Evolutionary conservation across 2,888 invertebrate species (phyloP), one percentile per base, ranked within the genome.

Genomic region (Plemyria rubiginata): DNA sequence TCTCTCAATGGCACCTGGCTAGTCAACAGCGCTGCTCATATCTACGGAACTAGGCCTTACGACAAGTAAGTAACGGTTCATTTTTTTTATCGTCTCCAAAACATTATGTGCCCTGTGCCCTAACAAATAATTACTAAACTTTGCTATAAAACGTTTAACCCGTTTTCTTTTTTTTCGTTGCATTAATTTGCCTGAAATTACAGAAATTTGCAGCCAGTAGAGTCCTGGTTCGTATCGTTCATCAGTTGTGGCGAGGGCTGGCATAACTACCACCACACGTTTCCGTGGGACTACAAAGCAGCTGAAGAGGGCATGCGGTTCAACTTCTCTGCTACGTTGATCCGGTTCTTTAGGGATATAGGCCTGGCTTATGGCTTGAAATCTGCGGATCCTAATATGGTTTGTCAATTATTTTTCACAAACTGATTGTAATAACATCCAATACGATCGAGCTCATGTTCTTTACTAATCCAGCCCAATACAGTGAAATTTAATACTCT

Each of bases 291-390:
- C 38, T 51, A 51, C 51, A 15, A 12, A 7, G 51, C 51, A 0
- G 38, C 51, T 4, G 51, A 51, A 8, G 8, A 36, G 0, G 51
- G 51, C 15, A 51, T 51, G 51, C 51, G 6, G 16, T 38, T 38
- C 12, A 51, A 38, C 22, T 12, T 38, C 16, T 16, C 16, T 12
- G 16, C 51, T 12, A 22, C 38, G 6, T 12, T 38, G 2, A 51
- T 51, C 12, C 15, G 51, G n/a, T 22, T 38, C 3, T 16, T 38
- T 4, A 16, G 22, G 38, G 38, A 15, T 0, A 15, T 51, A 4
- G 51, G 51, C 11, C 51, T 51, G 15, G 51, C 38, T 51, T 51
- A 16, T 38, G 51, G 40, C 22, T 15, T 51, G 38, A 51, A 51
- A 12, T 16, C 51, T 6, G 51, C 22, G 16, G 16, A 38, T 15